A percentile compares a stretch with the other conserved stretches of the same genome.
These are phyloP conservation scores for Ectropis grisescens DNA, from an alignment of 1,140 invertebrate species.

Conservation along the genomic window DNA sequence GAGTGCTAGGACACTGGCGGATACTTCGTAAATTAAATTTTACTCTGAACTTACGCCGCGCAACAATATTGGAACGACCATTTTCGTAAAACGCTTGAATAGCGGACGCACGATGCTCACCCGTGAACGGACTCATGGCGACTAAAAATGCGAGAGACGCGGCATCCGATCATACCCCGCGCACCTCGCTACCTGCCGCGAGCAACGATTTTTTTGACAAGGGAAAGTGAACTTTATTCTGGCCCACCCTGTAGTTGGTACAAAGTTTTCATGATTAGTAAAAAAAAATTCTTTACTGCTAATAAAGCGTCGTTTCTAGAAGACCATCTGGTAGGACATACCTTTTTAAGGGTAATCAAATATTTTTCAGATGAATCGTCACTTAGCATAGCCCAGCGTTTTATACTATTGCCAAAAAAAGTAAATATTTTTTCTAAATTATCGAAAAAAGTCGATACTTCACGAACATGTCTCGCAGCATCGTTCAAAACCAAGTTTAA, in stretches of 20 bases:
- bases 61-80: no score
- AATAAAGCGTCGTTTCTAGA: slow-evolving; percentile 20
- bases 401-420: slow-evolving; percentile 21
- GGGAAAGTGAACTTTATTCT: no score
- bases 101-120: no score
- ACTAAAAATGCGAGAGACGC: no score
- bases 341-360: slow-evolving; percentile 15
- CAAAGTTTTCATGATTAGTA: slow-evolving; percentile 18
- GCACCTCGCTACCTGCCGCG: no score
- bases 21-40: slow-evolving; percentile 23
- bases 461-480: slow-evolving; percentile 11
- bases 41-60: no score
- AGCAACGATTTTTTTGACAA: no score
- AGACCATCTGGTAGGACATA: slow-evolving; percentile 31
- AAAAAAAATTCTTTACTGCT: slow-evolving; percentile 19
- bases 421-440: slow-evolving; percentile 19
- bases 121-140: no score
- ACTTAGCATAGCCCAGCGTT: slow-evolving; percentile 18
- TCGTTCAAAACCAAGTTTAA: slow-evolving; percentile 10
- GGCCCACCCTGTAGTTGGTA: no score
- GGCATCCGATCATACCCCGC: no score
- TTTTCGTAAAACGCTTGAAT: no score
- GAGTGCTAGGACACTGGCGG: no score
- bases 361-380: slow-evolving; percentile 5
- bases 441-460: slow-evolving; percentile 21